A percentile compares a stretch with the other conserved stretches of the same genome.
Conservation (phyloP, 2,888 invertebrate species). For the Antheraea assamensis region DNA sequence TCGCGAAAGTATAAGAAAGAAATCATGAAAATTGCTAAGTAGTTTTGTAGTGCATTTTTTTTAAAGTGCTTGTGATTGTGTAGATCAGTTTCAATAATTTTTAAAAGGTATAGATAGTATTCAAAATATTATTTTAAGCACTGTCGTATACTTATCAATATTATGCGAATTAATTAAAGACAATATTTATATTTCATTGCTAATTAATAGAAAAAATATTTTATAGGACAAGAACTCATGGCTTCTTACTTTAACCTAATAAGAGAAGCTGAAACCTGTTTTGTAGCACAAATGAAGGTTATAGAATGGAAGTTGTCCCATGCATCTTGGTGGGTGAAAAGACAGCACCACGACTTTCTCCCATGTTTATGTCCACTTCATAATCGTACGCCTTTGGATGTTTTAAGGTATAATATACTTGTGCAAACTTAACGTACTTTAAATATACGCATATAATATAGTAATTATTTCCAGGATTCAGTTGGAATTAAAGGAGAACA, state of each 20-base stretch:
- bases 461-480: slow-evolving; percentile 37
- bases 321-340: slow-evolving; percentile 69
- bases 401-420: slow-evolving; percentile 50
- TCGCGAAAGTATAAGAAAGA: background rate
- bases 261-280: slow-evolving; percentile 55
- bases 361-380: slow-evolving; percentile 66
- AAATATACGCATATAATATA: background rate
- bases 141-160: background rate
- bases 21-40: background rate
- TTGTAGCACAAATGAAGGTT: slow-evolving; percentile 60
- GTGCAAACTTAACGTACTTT: background rate
- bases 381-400: slow-evolving; percentile 64
- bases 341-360: slow-evolving; percentile 50
- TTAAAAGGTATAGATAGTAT: background rate
- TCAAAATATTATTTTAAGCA: background rate
- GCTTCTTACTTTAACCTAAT: slow-evolving; percentile 67
- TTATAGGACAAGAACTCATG: slow-evolving; percentile 77
- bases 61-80: background rate
- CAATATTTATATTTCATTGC: background rate
- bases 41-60: background rate
- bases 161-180: background rate
- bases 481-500: slow-evolving; percentile 33
- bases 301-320: slow-evolving; percentile 77
- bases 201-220: background rate
- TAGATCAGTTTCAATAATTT: background rate